Conservation (phyloP, 2,888 invertebrate species). For the Conomelus anceps region DNA sequence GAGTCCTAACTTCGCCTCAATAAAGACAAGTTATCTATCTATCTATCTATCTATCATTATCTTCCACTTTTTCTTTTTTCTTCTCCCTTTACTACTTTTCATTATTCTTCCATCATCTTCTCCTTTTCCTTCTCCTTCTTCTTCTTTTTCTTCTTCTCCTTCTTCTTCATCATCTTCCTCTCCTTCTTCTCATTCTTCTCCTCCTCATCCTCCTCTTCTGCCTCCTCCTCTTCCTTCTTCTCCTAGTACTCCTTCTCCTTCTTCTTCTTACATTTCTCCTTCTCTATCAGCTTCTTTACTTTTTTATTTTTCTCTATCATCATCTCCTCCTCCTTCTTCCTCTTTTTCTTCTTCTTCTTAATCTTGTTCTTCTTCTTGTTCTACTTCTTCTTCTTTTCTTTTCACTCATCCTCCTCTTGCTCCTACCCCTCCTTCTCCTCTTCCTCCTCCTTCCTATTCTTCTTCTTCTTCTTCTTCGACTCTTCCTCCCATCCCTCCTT, state of each 20-base stretch:
- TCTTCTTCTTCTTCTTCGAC: background rate
- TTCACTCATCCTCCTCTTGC: background rate
- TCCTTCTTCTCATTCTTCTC: background rate
- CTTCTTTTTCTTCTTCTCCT: background rate
- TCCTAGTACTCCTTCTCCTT: background rate
- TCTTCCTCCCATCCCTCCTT: background rate
- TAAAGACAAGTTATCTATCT: no score
- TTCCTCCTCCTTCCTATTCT: no score
- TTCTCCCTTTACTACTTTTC: no score
- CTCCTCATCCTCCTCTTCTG: background rate
- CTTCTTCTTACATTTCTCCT: background rate
- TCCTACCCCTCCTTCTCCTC: background rate
- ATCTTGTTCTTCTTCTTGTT: background rate
- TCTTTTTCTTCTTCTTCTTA: background rate
- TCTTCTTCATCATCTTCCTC: background rate
- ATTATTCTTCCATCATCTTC: no score
- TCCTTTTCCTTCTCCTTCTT: no score
- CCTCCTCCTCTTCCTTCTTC: background rate
- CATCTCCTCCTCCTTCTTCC: background rate
- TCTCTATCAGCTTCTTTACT: no score
- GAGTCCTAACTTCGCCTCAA: no score
- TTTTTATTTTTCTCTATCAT: background rate
- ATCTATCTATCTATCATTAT: no score
- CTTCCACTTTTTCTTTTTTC: no score
- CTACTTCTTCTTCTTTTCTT: background rate